Evolutionary conservation across 2,797 vertebrate genomes (phyloP), one percentile per base, ranked within the genome.

Genomic region (Clamator glandarius): DNA sequence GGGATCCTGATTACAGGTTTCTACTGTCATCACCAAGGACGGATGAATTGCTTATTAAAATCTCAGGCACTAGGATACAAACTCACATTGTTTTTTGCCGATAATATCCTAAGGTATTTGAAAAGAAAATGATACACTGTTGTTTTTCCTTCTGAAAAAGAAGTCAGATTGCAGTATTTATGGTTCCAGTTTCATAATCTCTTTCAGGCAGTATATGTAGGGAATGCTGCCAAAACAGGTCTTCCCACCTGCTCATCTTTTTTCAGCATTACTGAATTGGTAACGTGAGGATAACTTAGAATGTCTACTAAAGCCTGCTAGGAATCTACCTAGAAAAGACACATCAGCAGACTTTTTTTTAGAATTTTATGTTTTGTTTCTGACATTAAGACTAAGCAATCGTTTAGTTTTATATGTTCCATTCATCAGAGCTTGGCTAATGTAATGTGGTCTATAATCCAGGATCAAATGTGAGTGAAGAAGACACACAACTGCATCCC

Each of bases 191-290:
- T 87, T 84, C 84, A 86, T 46, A 64, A 33, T n/a, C 39, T 36
- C 51, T 75, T 84, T 29, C 41, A 64, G 28, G 54, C 7, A 58
- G 28, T 7, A 26, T 10, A 48, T 3, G 9, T 5, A 51, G 29
- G 31, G 48, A 93, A 84, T 57, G 46, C 55, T 90, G 87, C 73
- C 80, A 76, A 59, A 88, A 73, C 62, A 62, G 85, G 51, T 92
- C 33, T 64, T 86, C 35, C 79, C 58, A 86, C 61, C 55, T 84
- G 70, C 23, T 75, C 68, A 77, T 50, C 24, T 68, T 78, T 78
- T 86, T 42, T 20, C 35, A 9, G 18, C 26, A 11, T 14, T 72
- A 68, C 23, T 61, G 39, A 79, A 84, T 44, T 31, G 15, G 14
- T 57, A 75, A 72, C 72, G 51, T 13, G 6, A 80, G 9, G 26